Conservation (phyloP, 1,140 invertebrate genomes). For the Gryon sp. region DNA sequence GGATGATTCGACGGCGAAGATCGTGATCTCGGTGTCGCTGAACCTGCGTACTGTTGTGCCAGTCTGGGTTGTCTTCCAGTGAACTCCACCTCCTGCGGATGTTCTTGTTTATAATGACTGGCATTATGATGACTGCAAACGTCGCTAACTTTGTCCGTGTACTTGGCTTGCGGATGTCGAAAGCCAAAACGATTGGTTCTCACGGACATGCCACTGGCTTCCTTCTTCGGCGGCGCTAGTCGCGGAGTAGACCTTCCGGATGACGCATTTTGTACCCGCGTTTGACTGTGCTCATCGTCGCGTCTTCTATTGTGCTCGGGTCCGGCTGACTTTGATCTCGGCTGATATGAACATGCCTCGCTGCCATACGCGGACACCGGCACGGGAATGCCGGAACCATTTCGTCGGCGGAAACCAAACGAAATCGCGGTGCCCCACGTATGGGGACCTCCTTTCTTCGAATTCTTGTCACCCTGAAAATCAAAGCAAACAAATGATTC, state of each 20-base stretch:
- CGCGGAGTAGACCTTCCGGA: slow-evolving; percentile 79
- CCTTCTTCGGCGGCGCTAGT: slow-evolving; percentile 80
- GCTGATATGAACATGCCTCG: slow-evolving; percentile 66
- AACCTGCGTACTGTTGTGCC: slow-evolving; percentile 7
- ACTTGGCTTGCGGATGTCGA: slow-evolving; percentile 73
- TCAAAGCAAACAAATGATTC: not conserved
- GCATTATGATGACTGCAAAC: slow-evolving; percentile 70
- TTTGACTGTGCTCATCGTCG: slow-evolving; percentile 67
- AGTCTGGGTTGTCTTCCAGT: slow-evolving; percentile 22
- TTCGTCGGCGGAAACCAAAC: slow-evolving; percentile 84
- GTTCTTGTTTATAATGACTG: slow-evolving; percentile 70
- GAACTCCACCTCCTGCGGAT: slow-evolving; percentile 56
- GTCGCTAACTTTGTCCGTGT: slow-evolving; percentile 79
- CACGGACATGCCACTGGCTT: slow-evolving; percentile 73
- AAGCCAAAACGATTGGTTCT: slow-evolving; percentile 80
- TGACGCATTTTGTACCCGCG: slow-evolving; percentile 67
- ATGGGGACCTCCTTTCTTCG: slow-evolving; percentile 80
- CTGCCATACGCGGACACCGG: slow-evolving; percentile 67
- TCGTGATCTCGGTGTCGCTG: slow-evolving; percentile 56
- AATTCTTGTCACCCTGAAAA: slow-evolving; percentile 76
- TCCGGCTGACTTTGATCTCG: slow-evolving; percentile 75
- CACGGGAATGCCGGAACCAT: slow-evolving; percentile 80
- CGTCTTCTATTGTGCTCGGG: slow-evolving; percentile 72
- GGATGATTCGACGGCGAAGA: slow-evolving; percentile 64
- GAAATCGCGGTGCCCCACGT: slow-evolving; percentile 84